Evolutionary conservation across 1,140 invertebrate species (phyloP).

Genomic region (Drosophila sucinea): DNA sequence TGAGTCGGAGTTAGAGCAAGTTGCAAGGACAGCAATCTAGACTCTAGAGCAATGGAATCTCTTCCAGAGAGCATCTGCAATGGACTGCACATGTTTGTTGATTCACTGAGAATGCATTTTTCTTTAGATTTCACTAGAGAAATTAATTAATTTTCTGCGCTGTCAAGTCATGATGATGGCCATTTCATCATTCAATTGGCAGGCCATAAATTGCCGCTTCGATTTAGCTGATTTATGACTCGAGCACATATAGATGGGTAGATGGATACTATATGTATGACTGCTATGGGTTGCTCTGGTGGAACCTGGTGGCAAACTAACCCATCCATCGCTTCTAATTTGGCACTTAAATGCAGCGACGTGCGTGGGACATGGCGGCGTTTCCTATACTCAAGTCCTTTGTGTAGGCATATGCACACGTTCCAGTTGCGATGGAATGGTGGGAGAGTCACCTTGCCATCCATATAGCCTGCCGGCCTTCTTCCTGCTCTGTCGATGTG

Average conservation of each 20-base stretch:
- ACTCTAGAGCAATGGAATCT: neutral
- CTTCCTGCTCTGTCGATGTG: neutral
- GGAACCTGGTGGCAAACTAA: neutral
- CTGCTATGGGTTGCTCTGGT: neutral
- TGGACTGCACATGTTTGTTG: slow-evolving; percentile 21
- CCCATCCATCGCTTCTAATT: slow-evolving; percentile 53
- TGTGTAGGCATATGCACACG: slow-evolving; percentile 74
- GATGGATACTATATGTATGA: slow-evolving; percentile 48
- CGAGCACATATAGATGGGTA: slow-evolving; percentile 44
- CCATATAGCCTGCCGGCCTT: neutral
- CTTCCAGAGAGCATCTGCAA: neutral
- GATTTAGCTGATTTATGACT: slow-evolving; percentile 5
- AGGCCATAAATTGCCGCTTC: slow-evolving; percentile 67
- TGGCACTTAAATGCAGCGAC: slow-evolving; percentile 78
- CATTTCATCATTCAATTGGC: slow-evolving; percentile 53
- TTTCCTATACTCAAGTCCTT: slow-evolving; percentile 37
- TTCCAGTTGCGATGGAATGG: slow-evolving; percentile 5
- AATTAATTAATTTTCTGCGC: slow-evolving; percentile 63
- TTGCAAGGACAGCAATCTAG: neutral
- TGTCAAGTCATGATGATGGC: slow-evolving; percentile 48
- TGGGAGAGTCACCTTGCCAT: slow-evolving; percentile 24
- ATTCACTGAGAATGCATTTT: slow-evolving; percentile 43
- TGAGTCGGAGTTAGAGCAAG: neutral
- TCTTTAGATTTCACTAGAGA: slow-evolving; percentile 35
- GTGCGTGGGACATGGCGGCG: slow-evolving; percentile 57